Percentiles rank a stretch among this genome's conserved stretches.
phyloP scores from a whole-genome alignment of 2,797 vertebrate species.

The Channa striata region DNA sequence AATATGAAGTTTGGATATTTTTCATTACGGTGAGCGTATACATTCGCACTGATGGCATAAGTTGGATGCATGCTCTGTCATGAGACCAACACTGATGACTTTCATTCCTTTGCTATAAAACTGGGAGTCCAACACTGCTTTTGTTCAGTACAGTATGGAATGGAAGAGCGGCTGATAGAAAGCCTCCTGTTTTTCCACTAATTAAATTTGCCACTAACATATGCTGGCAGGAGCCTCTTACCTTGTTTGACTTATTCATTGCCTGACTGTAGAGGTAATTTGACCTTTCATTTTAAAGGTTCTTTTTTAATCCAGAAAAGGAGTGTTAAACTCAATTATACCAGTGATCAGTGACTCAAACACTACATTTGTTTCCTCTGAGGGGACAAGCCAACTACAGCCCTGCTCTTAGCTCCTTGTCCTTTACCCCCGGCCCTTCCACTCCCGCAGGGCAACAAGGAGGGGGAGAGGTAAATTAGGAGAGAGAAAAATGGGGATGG shows the following conservation, averaged over 20 bases:
- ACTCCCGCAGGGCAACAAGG: constrained; percentile 56
- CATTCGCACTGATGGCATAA: neutral
- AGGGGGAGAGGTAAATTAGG: constrained; percentile 58
- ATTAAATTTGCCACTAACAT: constrained; percentile 87
- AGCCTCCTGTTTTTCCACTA: constrained; percentile 80
- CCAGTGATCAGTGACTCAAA: constrained; percentile 86
- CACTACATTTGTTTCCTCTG: constrained; percentile 85
- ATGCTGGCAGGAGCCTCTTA: constrained; percentile 85
- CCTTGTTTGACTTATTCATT: constrained; percentile 91
- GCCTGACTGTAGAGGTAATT: constrained; percentile 88
- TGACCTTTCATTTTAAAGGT: constrained; percentile 87
- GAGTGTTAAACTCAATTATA: constrained; percentile 89
- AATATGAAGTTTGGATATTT: constrained; percentile 16
- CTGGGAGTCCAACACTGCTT: constrained; percentile 40
- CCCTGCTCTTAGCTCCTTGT: constrained; percentile 58
- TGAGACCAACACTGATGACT: constrained; percentile 23
- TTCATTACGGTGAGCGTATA: constrained; percentile 10
- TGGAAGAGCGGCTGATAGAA: constrained; percentile 64
- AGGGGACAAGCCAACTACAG: constrained; percentile 67
- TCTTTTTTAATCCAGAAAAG: constrained; percentile 84
- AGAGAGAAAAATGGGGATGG: constrained; percentile 51
- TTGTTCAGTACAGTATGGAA: constrained; percentile 64
- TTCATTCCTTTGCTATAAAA: constrained; percentile 44
- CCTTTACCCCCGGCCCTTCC: constrained; percentile 59
- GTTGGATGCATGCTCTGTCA: constrained; percentile 18